A percentile compares a stretch with the other conserved stretches of the same genome.
Evolutionary conservation across 2,113 vertebrate genomes (phyloP).

Genomic region (Opisthocomus hoazin): DNA sequence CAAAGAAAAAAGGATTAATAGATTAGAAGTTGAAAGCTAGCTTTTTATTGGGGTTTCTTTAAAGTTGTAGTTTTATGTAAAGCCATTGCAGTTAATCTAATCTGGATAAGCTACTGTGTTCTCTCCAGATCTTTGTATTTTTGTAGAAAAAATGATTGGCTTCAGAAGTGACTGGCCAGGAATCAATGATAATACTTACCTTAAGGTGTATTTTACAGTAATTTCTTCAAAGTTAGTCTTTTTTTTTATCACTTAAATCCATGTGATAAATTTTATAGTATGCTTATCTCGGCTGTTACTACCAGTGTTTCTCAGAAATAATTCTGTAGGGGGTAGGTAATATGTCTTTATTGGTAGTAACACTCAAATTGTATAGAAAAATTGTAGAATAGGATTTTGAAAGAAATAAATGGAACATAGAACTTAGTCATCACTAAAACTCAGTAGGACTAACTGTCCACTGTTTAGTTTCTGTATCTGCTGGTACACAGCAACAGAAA

Average conservation of each 20-base stretch:
- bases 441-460: neutral
- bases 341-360: neutral
- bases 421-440: neutral
- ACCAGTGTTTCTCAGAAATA: neutral
- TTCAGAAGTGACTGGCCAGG: neutral
- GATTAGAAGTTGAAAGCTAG: neutral
- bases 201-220: neutral
- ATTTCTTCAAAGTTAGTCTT: neutral
- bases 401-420: neutral
- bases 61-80: neutral
- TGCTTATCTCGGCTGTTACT: neutral
- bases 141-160: neutral
- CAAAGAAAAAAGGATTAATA: neutral
- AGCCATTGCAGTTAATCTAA: neutral
- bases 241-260: neutral
- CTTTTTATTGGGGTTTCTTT: neutral
- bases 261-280: neutral
- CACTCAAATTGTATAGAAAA: neutral
- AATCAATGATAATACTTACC: neutral
- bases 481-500: rapidly evolving
- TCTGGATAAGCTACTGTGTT: neutral
- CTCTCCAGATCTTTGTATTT: neutral
- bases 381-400: neutral
- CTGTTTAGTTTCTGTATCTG: neutral
- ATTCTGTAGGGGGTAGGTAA: neutral